Evolutionary conservation across 2,888 invertebrate species (phyloP).

Genomic region (Nebria brevicollis): DNA sequence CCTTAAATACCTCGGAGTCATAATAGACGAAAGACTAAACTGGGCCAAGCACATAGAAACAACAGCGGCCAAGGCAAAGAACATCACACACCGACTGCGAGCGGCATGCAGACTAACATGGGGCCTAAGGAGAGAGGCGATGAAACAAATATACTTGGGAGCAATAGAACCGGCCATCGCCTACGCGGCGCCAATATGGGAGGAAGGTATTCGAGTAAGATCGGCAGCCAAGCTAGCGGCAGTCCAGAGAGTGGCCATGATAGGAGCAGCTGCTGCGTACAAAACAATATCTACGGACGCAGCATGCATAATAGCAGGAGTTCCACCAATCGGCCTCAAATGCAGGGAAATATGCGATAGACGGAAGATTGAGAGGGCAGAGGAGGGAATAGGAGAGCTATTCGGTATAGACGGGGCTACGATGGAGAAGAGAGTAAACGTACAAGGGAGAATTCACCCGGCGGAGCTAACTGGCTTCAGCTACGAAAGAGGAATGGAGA

Average conservation of each 20-base stretch:
- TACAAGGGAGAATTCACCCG: too few species aligned
- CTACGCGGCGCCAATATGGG: conserved; percentile 42
- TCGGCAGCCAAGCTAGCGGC: conserved; percentile 4
- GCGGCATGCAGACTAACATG: conserved; percentile 32
- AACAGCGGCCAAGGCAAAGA: background rate
- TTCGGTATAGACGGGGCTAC: too few species aligned
- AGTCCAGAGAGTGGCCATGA: conserved; percentile 9
- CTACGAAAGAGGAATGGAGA: background rate
- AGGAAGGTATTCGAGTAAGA: background rate
- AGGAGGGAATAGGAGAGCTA: background rate
- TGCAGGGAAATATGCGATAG: background rate
- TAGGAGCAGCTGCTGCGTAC: conserved; percentile 12
- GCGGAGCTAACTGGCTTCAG: too few species aligned
- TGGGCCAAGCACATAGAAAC: conserved; percentile 17
- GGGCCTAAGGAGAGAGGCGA: conserved; percentile 20
- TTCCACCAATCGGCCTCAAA: too few species aligned
- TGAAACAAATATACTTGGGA: conserved; percentile 34
- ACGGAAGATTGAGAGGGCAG: background rate
- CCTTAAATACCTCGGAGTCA: conserved; percentile 36
- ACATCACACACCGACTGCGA: conserved; percentile 23
- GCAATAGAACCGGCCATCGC: conserved; percentile 37
- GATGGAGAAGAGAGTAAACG: too few species aligned
- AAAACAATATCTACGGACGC: too few species aligned
- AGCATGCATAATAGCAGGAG: too few species aligned
- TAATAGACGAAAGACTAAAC: conserved; percentile 30